Evolutionary conservation across 2,113 vertebrate species (phyloP).

Genomic region (Paracanthobrama guichenoti): DNA sequence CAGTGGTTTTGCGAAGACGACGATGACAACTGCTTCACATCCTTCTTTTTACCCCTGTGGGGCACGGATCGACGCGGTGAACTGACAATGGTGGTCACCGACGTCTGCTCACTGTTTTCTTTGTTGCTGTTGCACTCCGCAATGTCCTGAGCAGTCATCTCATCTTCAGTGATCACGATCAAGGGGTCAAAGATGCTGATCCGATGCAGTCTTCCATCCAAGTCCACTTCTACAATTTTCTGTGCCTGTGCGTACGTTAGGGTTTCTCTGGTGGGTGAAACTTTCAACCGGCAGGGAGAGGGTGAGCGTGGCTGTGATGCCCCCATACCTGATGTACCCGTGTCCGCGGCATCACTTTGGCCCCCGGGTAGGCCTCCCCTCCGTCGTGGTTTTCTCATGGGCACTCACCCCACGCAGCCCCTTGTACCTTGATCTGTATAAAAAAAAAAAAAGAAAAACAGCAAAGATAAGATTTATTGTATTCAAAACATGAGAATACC

Average conservation of each 20-base stretch:
- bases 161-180: constrained; percentile 94
- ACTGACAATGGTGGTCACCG: constrained; percentile 77
- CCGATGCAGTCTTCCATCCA: constrained; percentile 93
- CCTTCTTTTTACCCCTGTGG: constrained; percentile 86
- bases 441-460: constrained; percentile 32
- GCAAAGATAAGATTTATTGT: not conserved
- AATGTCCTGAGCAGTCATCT: constrained; percentile 95
- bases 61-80: constrained; percentile 77
- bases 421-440: constrained; percentile 56
- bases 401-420: constrained; percentile 64
- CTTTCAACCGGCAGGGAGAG: constrained; percentile 90
- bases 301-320: constrained; percentile 79
- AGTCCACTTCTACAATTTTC: constrained; percentile 94
- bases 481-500: not conserved
- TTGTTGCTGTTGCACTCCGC: constrained; percentile 98
- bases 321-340: constrained; percentile 74
- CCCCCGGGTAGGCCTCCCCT: constrained; percentile 77
- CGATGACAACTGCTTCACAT: constrained; percentile 67
- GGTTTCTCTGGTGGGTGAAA: constrained; percentile 88
- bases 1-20: constrained; percentile 67
- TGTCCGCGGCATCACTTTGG: constrained; percentile 41
- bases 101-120: constrained; percentile 92
- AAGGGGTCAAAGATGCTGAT: constrained; percentile 94
- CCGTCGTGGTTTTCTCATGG: constrained; percentile 93
- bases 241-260: constrained; percentile 93